These are phyloP conservation scores for Neosilurus mollespiculum DNA, from an alignment of 2,797 vertebrate genomes.

Conservation along the genomic window DNA sequence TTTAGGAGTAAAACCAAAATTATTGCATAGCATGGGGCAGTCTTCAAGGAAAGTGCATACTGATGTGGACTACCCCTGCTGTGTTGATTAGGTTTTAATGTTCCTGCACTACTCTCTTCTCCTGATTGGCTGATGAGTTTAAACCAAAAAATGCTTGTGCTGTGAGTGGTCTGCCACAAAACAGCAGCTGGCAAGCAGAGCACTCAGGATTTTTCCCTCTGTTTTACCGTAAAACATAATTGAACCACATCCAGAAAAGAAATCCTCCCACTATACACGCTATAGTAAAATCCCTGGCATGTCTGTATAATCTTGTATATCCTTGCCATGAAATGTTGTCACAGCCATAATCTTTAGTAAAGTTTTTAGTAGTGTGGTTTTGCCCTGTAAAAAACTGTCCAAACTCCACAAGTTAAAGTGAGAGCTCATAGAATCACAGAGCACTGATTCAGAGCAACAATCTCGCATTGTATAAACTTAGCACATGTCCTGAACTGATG, in stretches of 20 bases:
- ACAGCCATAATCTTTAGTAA: slow-evolving; percentile 8
- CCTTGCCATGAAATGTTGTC: not conserved
- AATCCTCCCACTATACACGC: slow-evolving; percentile 29
- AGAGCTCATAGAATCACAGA: slow-evolving; percentile 46
- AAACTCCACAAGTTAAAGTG: slow-evolving; percentile 28
- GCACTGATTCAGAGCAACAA: slow-evolving; percentile 39
- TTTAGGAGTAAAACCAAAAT: slow-evolving; percentile 12
- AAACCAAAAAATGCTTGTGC: slow-evolving; percentile 57
- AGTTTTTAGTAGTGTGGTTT: slow-evolving; percentile 24
- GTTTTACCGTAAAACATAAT: slow-evolving; percentile 50
- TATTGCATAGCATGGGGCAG: slow-evolving; percentile 35
- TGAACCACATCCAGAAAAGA: slow-evolving; percentile 48
- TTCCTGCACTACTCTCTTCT: slow-evolving; percentile 41
- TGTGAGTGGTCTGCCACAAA: slow-evolving; percentile 56
- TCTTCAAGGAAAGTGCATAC: slow-evolving; percentile 42
- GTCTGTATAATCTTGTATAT: slow-evolving; percentile 26
- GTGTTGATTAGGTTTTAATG: slow-evolving; percentile 54
- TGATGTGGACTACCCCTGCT: slow-evolving; percentile 46
- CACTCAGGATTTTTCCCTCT: slow-evolving; percentile 39
- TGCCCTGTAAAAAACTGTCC: not conserved
- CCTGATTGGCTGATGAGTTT: slow-evolving; percentile 54
- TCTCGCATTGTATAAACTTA: slow-evolving; percentile 47
- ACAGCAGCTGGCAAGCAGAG: slow-evolving; percentile 50
- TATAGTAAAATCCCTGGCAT: slow-evolving; percentile 23
- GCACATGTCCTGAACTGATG: slow-evolving; percentile 43